phyloP scores from a whole-genome alignment of 2,113 vertebrate species.

The Sceloporus undulatus region DNA sequence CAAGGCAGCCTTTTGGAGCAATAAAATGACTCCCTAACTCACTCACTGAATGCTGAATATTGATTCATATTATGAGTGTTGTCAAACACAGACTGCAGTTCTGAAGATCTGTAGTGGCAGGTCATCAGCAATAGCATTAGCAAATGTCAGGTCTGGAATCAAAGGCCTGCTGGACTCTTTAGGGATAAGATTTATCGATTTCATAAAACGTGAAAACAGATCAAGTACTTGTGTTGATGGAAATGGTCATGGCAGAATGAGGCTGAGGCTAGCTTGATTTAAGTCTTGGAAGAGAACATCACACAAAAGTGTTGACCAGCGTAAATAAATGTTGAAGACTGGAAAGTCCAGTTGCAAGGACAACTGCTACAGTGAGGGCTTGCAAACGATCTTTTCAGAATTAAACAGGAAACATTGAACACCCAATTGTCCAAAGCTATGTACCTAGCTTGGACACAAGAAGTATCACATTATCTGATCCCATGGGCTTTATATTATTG shows the following conservation, averaged over 20 bases:
- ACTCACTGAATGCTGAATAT: slow-evolving; percentile 89
- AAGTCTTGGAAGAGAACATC: slow-evolving; percentile 66
- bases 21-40: slow-evolving; percentile 84
- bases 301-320: slow-evolving; percentile 59
- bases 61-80: slow-evolving; percentile 90
- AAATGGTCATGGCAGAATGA: slow-evolving; percentile 83
- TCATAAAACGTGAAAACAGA: slow-evolving; percentile 82
- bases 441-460: background rate
- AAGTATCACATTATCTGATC: slow-evolving; percentile 1
- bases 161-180: slow-evolving; percentile 84
- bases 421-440: slow-evolving; percentile 39
- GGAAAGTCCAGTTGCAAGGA: slow-evolving; percentile 55
- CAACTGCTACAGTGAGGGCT: slow-evolving; percentile 26
- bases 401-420: slow-evolving; percentile 54
- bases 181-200: slow-evolving; percentile 86
- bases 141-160: slow-evolving; percentile 86
- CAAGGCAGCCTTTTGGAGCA: slow-evolving; percentile 85
- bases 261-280: slow-evolving; percentile 75
- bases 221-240: slow-evolving; percentile 83
- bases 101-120: slow-evolving; percentile 85
- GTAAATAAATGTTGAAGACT: slow-evolving; percentile 63
- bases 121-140: slow-evolving; percentile 85
- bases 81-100: slow-evolving; percentile 85
- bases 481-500: slow-evolving; percentile 30
- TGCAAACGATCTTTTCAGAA: slow-evolving; percentile 42